These are phyloP conservation scores for Cyprinodon tularosa DNA, from an alignment of 2,113 vertebrate species.

Conservation along the genomic window DNA sequence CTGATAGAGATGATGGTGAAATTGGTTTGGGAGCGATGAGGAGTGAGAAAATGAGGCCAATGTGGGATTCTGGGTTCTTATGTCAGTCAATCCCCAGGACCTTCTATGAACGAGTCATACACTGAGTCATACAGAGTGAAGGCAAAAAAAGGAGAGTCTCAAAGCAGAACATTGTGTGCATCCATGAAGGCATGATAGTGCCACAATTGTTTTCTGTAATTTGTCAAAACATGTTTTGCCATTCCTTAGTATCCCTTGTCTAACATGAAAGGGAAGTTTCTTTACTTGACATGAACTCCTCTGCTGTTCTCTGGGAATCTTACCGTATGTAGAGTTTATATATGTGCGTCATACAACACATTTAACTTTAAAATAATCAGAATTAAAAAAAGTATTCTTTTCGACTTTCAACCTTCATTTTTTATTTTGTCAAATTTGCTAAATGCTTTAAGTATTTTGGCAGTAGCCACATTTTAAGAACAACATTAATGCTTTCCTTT, in stretches of 20 bases:
- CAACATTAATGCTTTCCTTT: too few relatives aligned
- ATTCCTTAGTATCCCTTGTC: constrained; percentile 50
- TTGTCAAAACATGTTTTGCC: constrained; percentile 63
- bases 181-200: constrained; percentile 52
- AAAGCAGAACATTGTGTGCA: constrained; percentile 57
- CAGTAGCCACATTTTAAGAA: too few relatives aligned
- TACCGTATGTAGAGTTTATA: not conserved
- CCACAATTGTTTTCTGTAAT: constrained; percentile 58
- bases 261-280: constrained; percentile 35
- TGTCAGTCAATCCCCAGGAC: constrained; percentile 55
- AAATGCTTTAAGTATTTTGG: not conserved
- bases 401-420: not conserved
- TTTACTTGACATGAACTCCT: constrained; percentile 29
- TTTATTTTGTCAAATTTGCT: not conserved
- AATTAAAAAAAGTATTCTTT: too few relatives aligned
- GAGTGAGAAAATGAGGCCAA: constrained; percentile 18
- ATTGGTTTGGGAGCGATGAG: constrained; percentile 33
- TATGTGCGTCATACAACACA: not conserved
- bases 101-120: constrained; percentile 59
- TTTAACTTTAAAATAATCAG: too few relatives aligned
- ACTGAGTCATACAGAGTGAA: constrained; percentile 48
- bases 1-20: constrained; percentile 55
- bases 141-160: constrained; percentile 32
- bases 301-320: constrained; percentile 20
- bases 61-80: constrained; percentile 43